Evolutionary conservation across 1,140 invertebrate genomes (phyloP).

Genomic region (Chionoecetes opilio): DNA sequence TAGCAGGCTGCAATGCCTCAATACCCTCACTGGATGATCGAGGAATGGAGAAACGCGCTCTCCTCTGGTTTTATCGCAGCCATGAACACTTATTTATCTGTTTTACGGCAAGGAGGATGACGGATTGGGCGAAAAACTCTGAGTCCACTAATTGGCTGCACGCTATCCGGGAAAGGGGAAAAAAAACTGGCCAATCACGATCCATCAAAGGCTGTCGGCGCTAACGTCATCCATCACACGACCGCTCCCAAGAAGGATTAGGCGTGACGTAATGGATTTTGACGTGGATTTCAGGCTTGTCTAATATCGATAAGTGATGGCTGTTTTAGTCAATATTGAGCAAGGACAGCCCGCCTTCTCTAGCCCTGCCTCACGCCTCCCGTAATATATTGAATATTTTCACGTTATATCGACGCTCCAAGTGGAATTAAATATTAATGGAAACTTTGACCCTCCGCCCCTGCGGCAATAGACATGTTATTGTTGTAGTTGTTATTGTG

Average conservation of each 20-base stretch:
- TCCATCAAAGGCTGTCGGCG: slow-evolving; percentile 70
- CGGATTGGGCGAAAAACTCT: not conserved
- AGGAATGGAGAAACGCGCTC: not conserved
- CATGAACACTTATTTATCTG: not conserved
- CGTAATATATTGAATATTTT: slow-evolving; percentile 22
- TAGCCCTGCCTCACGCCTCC: not conserved
- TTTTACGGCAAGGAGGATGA: not conserved
- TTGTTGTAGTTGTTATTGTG: not conserved
- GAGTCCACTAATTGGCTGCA: not conserved
- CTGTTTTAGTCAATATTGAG: slow-evolving; percentile 71
- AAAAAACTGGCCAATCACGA: slow-evolving; percentile 73
- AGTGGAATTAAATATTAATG: slow-evolving; percentile 3
- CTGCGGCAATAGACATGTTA: not conserved
- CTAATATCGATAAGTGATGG: slow-evolving; percentile 74
- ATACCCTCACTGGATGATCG: not conserved
- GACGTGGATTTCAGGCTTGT: slow-evolving; percentile 71
- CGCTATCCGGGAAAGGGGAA: not conserved
- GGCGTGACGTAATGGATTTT: slow-evolving; percentile 74
- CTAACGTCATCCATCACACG: slow-evolving; percentile 73
- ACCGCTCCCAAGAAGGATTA: slow-evolving; percentile 65
- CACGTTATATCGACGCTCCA: not conserved
- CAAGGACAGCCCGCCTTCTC: not conserved
- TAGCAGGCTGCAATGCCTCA: not conserved
- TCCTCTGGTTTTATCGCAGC: not conserved
- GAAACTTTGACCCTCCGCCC: not conserved